phyloP scores from a whole-genome alignment of 2,113 vertebrate genomes.

The Oreotragus oreotragus region DNA sequence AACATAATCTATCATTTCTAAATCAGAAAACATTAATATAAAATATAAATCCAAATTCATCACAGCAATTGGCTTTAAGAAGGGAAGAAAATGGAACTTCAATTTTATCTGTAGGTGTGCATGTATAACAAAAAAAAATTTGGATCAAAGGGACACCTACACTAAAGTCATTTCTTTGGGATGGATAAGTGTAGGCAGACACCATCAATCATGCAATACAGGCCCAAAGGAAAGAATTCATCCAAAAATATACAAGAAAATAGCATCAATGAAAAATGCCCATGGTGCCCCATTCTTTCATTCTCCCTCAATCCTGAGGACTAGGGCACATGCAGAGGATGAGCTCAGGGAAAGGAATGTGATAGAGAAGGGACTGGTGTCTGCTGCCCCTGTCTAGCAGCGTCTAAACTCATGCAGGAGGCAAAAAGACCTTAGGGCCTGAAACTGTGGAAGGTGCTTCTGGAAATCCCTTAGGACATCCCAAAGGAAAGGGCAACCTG shows the following conservation, averaged over 20 bases:
- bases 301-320: background rate
- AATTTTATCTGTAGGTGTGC: background rate
- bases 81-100: background rate
- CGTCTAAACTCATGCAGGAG: background rate
- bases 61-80: background rate
- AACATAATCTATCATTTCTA: background rate
- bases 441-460: background rate
- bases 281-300: background rate
- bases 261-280: background rate
- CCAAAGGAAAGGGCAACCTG: background rate
- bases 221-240: background rate
- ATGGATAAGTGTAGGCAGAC: background rate
- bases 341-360: background rate
- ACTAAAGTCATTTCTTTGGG: background rate
- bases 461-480: background rate
- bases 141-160: background rate
- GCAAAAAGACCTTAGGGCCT: background rate
- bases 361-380: background rate
- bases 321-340: background rate
- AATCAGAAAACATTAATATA: constrained; percentile 14
- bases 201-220: background rate
- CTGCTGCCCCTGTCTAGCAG: background rate
- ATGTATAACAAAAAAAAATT: background rate
- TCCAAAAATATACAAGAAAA: background rate
- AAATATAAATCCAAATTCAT: constrained; percentile 3